Evolutionary conservation across 2,113 vertebrate species (phyloP), one percentile per base, ranked within the genome.

Genomic region (Nipponia nippon): DNA sequence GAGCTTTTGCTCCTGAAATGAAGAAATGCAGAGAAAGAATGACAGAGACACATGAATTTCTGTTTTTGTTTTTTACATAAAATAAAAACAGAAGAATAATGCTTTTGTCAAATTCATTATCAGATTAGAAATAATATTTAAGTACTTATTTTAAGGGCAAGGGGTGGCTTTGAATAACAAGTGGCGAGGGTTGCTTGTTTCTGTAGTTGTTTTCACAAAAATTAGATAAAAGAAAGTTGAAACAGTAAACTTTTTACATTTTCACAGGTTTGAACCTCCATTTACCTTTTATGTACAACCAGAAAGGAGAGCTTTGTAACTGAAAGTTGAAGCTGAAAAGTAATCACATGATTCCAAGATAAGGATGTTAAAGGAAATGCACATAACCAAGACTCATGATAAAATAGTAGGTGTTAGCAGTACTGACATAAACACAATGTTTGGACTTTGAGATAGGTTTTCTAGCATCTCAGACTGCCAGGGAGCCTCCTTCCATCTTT

Each of bases 41-140:
- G 13, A 21, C 4, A 73, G 4, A 1, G 10, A 56, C 4, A 73
- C 1, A 20, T 15, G 0, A 65, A 21, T 47, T 53, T 36, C 16
- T 79, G 2, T 3, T 49, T 81, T 67, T 53, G 7, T 11, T 32
- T 6, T 72, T 85, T 55, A 23, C 1, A 11, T 42, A 83, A 88
- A 92, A 81, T 18, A 73, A 56, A 2, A 40, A 22, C 16, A 66
- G 3, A 2, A 65, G 7, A 88, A 55, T 52, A 13, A 69, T n/a
- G 2, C 0, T 80, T 65, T 58, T 81, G 8, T 71, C 17, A 38
- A 80, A 56, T 58, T 55, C 1, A 49, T 84, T 25, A 56, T 47
- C 16, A 44, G 6, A 46, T 34, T 29, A 71, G 4, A 85, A 85
- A 59, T 77, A 40, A 25, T 66, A 50, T 67, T 26, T 63, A 61